A percentile compares a stretch with the other conserved stretches of the same genome.
Evolutionary conservation across 2,888 invertebrate species (phyloP).

Genomic region (Andricus quercusramuli): DNA sequence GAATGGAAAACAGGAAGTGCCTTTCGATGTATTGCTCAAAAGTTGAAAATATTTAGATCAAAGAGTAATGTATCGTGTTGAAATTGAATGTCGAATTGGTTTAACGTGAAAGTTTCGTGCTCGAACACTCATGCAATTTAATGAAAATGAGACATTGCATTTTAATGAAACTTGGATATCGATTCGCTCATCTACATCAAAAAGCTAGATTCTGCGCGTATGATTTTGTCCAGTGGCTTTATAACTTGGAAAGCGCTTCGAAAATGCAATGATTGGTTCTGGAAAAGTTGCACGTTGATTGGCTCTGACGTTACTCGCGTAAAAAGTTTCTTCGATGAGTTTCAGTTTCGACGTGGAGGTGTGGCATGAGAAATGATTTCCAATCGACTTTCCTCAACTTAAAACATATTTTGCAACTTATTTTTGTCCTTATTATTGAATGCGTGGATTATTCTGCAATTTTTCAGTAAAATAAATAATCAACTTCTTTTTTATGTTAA

Average conservation of each 20-base stretch:
- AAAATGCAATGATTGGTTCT: conserved; percentile 24
- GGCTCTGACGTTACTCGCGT: neutral
- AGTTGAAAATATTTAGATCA: conserved; percentile 34
- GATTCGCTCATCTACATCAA: conserved; percentile 39
- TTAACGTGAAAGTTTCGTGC: conserved; percentile 38
- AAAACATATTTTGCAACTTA: neutral
- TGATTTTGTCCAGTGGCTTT: conserved; percentile 22
- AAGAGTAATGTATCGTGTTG: conserved; percentile 37
- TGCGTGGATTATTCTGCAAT: neutral
- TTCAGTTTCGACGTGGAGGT: neutral
- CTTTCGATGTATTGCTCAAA: conserved; percentile 18
- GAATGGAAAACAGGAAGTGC: conserved; percentile 13
- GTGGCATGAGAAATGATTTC: conserved; percentile 12
- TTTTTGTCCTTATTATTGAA: neutral
- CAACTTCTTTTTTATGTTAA: neutral
- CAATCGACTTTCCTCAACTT: conserved; percentile 3
- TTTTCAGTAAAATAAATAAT: neutral
- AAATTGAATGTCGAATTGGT: conserved; percentile 39
- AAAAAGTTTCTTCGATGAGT: conserved; percentile 29
- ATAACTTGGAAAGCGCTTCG: conserved; percentile 13
- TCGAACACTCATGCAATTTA: conserved; percentile 34
- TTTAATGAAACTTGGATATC: conserved; percentile 41
- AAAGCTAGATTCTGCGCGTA: conserved; percentile 35
- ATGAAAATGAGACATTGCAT: conserved; percentile 42
- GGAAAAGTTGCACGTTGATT: conserved; percentile 21